These are phyloP conservation scores for Apotomis betuletana DNA, from an alignment of 2,888 invertebrate species.

Conservation along the genomic window DNA sequence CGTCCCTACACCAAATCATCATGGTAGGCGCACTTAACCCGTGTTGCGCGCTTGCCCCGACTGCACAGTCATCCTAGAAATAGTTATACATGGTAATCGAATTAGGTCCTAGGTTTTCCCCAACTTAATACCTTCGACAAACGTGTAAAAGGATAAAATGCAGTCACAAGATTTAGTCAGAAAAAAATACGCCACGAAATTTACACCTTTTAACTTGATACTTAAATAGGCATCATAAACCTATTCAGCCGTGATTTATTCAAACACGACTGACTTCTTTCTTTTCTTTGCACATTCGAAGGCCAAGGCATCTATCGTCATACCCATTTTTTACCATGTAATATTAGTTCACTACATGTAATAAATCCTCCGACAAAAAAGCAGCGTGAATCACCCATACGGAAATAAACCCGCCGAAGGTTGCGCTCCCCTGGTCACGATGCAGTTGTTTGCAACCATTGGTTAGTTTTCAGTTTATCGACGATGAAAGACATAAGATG, in stretches of 20 bases:
- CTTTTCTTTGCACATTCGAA: slow-evolving; percentile 4
- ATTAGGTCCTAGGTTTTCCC: too few species aligned
- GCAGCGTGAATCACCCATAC: slow-evolving; percentile 51
- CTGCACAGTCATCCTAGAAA: too few species aligned
- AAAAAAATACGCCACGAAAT: too few species aligned
- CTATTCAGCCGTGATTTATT: background rate
- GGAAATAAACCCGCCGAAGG: slow-evolving; percentile 45
- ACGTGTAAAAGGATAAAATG: too few species aligned
- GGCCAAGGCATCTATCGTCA: slow-evolving; percentile 15
- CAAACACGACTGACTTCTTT: background rate
- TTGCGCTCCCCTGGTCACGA: slow-evolving; percentile 46
- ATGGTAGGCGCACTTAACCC: too few species aligned
- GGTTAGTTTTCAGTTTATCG: slow-evolving; percentile 3
- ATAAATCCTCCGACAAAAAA: slow-evolving; percentile 45
- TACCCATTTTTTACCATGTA: slow-evolving; percentile 26
- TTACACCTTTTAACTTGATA: too few species aligned
- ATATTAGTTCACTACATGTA: slow-evolving; percentile 35
- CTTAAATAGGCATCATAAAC: too few species aligned
- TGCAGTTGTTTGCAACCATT: slow-evolving; percentile 52
- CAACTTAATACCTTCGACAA: too few species aligned
- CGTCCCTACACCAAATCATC: too few species aligned
- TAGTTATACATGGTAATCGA: too few species aligned
- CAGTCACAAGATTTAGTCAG: too few species aligned
- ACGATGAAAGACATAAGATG: background rate
- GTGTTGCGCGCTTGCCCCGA: too few species aligned